Percentiles rank a stretch among this genome's conserved stretches.
phyloP scores from a whole-genome alignment of 2,113 vertebrate species.

The Pipra filicauda region DNA sequence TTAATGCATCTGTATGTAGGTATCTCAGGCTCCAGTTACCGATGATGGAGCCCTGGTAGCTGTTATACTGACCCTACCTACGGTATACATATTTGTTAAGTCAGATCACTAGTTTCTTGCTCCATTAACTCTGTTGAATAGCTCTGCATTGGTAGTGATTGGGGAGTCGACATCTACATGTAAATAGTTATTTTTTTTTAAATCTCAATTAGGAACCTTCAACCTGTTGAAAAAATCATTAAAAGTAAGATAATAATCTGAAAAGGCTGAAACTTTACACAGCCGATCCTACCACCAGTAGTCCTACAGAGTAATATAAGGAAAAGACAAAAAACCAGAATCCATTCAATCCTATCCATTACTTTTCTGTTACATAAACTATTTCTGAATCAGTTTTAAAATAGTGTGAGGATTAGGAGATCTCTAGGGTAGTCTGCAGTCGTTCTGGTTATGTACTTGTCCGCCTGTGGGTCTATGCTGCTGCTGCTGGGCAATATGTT shows the following conservation, averaged over 20 bases:
- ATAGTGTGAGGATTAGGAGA: neutral
- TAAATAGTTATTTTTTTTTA: neutral
- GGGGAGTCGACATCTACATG: neutral
- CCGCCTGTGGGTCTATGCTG: neutral
- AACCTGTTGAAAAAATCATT: neutral
- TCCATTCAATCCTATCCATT: neutral
- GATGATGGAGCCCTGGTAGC: neutral
- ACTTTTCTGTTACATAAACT: neutral
- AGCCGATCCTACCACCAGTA: fast-evolving
- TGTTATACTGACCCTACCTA: neutral
- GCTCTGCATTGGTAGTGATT: neutral
- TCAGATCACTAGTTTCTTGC: neutral
- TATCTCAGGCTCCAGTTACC: neutral
- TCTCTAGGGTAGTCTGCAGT: neutral
- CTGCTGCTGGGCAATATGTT: neutral
- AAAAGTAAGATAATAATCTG: neutral
- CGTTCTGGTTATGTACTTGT: neutral
- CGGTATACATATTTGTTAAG: neutral
- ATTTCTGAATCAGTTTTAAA: neutral
- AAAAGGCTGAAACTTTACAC: neutral
- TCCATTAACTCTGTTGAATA: neutral
- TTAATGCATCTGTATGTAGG: neutral
- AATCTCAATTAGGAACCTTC: neutral
- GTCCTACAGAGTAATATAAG: neutral
- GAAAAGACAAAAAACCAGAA: neutral